Evolutionary conservation across 2,888 invertebrate species (phyloP), one percentile per base, ranked within the genome.

Genomic region (Lampropteryx suffumata): DNA sequence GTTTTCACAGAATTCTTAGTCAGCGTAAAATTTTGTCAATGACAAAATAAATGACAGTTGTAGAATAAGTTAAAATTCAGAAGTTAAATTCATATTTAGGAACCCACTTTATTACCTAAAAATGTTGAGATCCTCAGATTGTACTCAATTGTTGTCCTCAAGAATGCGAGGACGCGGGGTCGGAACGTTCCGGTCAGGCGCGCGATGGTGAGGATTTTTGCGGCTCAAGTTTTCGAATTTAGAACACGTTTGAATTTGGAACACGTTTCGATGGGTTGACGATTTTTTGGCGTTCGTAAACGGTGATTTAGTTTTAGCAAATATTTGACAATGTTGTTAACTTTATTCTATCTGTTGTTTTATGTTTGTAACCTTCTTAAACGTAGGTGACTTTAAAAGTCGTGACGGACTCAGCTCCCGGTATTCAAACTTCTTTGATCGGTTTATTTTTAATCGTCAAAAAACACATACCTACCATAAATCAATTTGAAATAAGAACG

Each of bases 181-280:
- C 37, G 45, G 41, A 45, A 56, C 57, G 47, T 59, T 61, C 54
- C 62, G 55, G 61, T 61, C 60, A 54, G 52, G 63, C 65, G 60
- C 59, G 62, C 64, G 57, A 55, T 69, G 74, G 78, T 79, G 79
- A 73, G 68, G 77, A 80, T 78, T 77, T 82, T 79, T 80, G 79
- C 78, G 73, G 76, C 76, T 76, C 44, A 62, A 69, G 61, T 64
- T 70, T 72, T 77, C 68, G 53, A 56, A 57, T 59, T 55, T 36
- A 3, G 46, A 51, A 52, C 59, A 50, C 56, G 50, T 55, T 60
- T 44, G 53, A 48, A 54, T 55, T 55, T 49, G 44, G 48, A 46
- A 48, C 52, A 48, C 39, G 47, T 44, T 50, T 50, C 9, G 13
- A 9, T 21, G 34, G 34, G 11, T 37, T 32, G 17, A 34, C 12